A percentile compares a stretch with the other conserved stretches of the same genome.
Evolutionary conservation across 2,113 vertebrate genomes (phyloP).

Genomic region (Ictalurus furcatus): DNA sequence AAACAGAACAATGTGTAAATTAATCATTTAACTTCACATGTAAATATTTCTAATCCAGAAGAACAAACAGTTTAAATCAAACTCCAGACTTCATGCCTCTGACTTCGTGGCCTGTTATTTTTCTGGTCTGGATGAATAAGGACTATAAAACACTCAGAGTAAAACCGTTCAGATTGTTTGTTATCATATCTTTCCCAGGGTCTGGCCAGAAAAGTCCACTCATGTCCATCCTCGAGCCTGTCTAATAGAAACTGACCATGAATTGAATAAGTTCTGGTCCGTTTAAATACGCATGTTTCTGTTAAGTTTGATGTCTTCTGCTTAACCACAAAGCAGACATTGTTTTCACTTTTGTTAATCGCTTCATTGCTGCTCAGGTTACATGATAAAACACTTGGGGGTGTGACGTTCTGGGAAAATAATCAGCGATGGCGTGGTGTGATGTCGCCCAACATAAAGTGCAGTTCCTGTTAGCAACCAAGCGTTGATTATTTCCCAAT

Average conservation of each 20-base stretch:
- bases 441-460: not conserved
- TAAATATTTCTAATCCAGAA: not conserved
- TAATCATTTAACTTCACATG: not conserved
- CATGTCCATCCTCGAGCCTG: conserved; percentile 3
- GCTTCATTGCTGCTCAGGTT: not conserved
- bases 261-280: not conserved
- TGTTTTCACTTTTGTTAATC: not conserved
- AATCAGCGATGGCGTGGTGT: not conserved
- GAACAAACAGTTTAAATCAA: conserved; percentile 6
- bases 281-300: not conserved
- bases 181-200: not conserved
- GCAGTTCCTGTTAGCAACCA: not conserved
- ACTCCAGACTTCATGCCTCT: not conserved
- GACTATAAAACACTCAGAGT: conserved; percentile 11
- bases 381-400: not conserved
- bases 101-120: not conserved
- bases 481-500: not conserved
- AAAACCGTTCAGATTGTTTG: not conserved
- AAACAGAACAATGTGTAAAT: not conserved
- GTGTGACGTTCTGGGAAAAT: not conserved
- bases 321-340: too few relatives aligned
- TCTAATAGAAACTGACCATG: not conserved
- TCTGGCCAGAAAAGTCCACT: not conserved
- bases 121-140: conserved; percentile 8
- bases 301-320: not conserved